Base-by-base conservation (phyloP, 1,140 invertebrate genomes). In the Drosophila kohkoa region DNA sequence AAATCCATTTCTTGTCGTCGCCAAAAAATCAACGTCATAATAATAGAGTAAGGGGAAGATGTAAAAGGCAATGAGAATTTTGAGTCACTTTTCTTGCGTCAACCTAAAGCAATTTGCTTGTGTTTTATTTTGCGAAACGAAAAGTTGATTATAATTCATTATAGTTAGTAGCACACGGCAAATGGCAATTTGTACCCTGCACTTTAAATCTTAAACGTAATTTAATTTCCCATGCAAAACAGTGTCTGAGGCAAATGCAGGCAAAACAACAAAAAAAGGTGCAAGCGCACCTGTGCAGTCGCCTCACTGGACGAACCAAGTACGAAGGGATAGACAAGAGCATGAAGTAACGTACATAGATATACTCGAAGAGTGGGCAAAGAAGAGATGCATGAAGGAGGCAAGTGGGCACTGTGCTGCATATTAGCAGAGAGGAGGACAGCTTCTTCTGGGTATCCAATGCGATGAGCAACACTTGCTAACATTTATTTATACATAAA, bases 121-220 rank as follows among this genome's bases (percentile, higher is more conserved):
- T 43, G 35, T 32, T 55, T 58, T 58, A 13, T 55, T 66, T 16
- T 63, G 10, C 30, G 15, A 15, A 10, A 16, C 41, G 48, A 46
- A 60, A 68, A 79, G 71, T 80, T 68, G 59, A 83, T 80, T 69
- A 70, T 67, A 66, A 77, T 77, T 83, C 57, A 69, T 83, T 85
- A 77, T 77, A 80, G 62, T 80, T 66, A 54, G 49, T 63, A 46
- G 55, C 48, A 16, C 66, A 64, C 59, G 70, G 38, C 16, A 72
- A 72, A 65, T 58, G 30, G 55, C 57, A 73, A 59, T 71, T 62
- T 73, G 30, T 54, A 38, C 67, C 25, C 49, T 63, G 78, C 82
- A 78, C 66, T 78, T 85, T 86, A 85, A 85, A 75, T 85, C 82
- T 72, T 75, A 79, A 78, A 72, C 59, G 64, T 86, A 72, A 85